These are phyloP conservation scores for Spilosoma lubricipeda DNA, from an alignment of 2,888 invertebrate species.

Conservation along the genomic window DNA sequence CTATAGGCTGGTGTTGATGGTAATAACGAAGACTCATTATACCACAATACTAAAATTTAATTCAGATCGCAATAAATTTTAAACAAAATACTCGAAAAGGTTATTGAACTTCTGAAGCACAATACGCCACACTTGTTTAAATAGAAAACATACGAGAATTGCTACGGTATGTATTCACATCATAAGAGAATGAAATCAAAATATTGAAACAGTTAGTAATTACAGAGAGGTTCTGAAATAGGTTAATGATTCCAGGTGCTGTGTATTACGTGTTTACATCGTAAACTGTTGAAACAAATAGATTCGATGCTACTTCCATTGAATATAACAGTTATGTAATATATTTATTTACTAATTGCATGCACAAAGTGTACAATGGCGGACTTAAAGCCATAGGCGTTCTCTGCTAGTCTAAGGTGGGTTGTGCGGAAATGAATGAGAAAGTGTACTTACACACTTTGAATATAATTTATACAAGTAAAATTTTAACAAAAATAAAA, in stretches of 20 bases:
- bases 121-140: not conserved
- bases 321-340: not conserved
- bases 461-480: no score
- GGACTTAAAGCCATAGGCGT: no score
- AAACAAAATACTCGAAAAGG: not conserved
- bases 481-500: no score
- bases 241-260: constrained; percentile 31
- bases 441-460: no score
- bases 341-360: not conserved
- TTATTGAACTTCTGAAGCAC: not conserved
- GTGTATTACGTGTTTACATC: constrained; percentile 9
- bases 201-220: constrained; percentile 40
- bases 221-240: constrained; percentile 32
- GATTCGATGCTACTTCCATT: not conserved
- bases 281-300: not conserved
- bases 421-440: no score
- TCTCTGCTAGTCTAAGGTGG: no score
- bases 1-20: no score
- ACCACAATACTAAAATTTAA: not conserved
- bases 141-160: constrained; percentile 13
- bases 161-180: not conserved
- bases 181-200: constrained; percentile 40
- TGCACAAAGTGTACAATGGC: no score
- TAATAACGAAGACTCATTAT: not conserved
- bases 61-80: not conserved